A percentile compares a stretch with the other conserved stretches of the same genome.
phyloP scores from a whole-genome alignment of 2,888 invertebrate species.

The Baronia brevicornis region DNA sequence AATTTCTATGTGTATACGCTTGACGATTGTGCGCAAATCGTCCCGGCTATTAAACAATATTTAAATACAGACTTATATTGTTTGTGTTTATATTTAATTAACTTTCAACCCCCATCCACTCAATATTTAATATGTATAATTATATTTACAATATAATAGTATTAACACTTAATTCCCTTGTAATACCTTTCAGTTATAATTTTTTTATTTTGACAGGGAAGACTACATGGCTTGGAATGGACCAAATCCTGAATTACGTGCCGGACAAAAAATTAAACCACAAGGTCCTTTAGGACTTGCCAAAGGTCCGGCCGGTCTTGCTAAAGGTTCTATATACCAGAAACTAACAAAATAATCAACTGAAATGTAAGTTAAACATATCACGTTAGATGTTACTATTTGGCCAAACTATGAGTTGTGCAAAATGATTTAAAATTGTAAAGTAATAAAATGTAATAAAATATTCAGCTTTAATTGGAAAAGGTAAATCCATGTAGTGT shows the following conservation, averaged over 20 bases:
- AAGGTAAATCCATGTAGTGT: too few relatives aligned
- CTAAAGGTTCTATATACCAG: slow-evolving; percentile 87
- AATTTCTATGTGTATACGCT: too few relatives aligned
- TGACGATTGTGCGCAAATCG: too few relatives aligned
- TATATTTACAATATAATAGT: too few relatives aligned
- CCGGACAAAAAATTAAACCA: slow-evolving; percentile 76
- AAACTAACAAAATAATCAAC: slow-evolving; percentile 74
- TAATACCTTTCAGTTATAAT: background rate
- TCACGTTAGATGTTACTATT: background rate
- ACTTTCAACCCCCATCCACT: too few relatives aligned
- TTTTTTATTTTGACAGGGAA: slow-evolving; percentile 64
- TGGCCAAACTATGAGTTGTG: background rate
- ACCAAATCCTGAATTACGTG: slow-evolving; percentile 79
- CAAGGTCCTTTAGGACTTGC: slow-evolving; percentile 66
- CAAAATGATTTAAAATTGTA: background rate
- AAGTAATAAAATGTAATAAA: background rate
- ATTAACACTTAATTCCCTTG: too few relatives aligned
- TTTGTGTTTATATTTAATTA: too few relatives aligned
- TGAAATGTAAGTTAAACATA: slow-evolving; percentile 42
- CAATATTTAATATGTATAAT: too few relatives aligned
- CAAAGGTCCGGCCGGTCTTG: slow-evolving; percentile 79
- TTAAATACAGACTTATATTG: too few relatives aligned
- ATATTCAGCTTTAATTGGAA: too few relatives aligned
- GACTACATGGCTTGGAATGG: slow-evolving; percentile 92
- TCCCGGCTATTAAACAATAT: too few relatives aligned